phyloP scores from a whole-genome alignment of 1,140 invertebrate genomes.

The Cyclargus thomasi region DNA sequence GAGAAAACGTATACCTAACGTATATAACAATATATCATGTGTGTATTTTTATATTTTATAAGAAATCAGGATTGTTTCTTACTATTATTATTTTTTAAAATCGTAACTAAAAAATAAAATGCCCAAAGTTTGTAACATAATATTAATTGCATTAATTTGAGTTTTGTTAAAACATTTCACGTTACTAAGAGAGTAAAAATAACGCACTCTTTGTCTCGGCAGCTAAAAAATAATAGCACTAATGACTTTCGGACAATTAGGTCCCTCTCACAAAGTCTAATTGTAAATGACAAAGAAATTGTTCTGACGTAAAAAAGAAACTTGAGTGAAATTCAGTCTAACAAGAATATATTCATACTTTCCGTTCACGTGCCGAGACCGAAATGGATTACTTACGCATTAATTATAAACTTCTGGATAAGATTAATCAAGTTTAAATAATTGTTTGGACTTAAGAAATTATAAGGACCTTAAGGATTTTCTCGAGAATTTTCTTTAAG shows the following conservation, averaged over 20 bases:
- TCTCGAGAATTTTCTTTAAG: slow-evolving; percentile 11
- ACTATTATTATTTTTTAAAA: too few species aligned
- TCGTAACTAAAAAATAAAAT: too few species aligned
- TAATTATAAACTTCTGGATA: slow-evolving; percentile 23
- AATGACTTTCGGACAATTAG: not conserved
- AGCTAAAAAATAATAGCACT: not conserved
- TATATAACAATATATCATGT: too few species aligned
- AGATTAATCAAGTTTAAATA: slow-evolving; percentile 26
- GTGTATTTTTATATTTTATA: too few species aligned
- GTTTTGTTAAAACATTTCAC: too few species aligned
- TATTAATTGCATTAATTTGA: too few species aligned
- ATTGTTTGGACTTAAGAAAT: slow-evolving; percentile 18
- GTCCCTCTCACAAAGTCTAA: not conserved
- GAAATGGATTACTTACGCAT: slow-evolving; percentile 22
- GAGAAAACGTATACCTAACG: too few species aligned
- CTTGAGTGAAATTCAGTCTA: not conserved
- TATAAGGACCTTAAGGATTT: slow-evolving; percentile 21
- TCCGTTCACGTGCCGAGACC: slow-evolving; percentile 9
- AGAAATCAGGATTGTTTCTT: too few species aligned
- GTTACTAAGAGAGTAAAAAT: too few species aligned
- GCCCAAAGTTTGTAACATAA: too few species aligned
- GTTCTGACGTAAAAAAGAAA: not conserved
- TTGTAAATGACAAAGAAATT: not conserved
- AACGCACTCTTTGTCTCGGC: too few species aligned
- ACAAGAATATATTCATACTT: not conserved